Conservation (phyloP, 2,888 invertebrate genomes). For the Boloria euphrosyne region DNA sequence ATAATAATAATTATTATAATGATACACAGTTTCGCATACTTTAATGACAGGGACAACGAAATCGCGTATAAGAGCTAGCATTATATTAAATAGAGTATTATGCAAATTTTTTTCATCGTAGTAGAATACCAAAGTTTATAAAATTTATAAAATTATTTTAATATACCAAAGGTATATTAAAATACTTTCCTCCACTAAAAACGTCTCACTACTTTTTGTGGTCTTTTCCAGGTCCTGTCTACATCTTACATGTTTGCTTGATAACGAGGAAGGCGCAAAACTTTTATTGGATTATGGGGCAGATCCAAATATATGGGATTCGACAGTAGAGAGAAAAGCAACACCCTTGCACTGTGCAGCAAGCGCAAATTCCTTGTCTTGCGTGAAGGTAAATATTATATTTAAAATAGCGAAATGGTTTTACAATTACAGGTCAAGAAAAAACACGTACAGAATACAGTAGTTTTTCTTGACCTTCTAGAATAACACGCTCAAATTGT, state of each 20-base stretch:
- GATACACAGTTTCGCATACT: too few species aligned
- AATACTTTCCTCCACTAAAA: too few species aligned
- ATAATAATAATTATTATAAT: too few species aligned
- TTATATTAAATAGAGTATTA: too few species aligned
- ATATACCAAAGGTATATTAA: too few species aligned
- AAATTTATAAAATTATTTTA: too few species aligned
- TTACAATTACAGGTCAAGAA: not conserved
- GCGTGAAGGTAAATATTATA: conserved; percentile 76
- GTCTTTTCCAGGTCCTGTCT: conserved; percentile 72
- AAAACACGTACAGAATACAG: not conserved
- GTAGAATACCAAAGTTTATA: too few species aligned
- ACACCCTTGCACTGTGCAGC: conserved; percentile 91
- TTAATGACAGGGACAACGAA: too few species aligned
- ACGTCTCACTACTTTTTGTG: not conserved
- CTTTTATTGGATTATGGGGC: conserved; percentile 87
- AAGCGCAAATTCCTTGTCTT: conserved; percentile 83
- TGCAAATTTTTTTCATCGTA: too few species aligned
- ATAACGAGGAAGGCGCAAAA: conserved; percentile 87
- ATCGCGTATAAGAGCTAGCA: too few species aligned
- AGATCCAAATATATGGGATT: conserved; percentile 88
- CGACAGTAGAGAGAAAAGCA: conserved; percentile 83
- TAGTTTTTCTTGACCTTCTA: too few species aligned
- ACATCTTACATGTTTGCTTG: conserved; percentile 90
- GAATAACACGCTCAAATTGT: too few species aligned
- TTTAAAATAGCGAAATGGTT: not conserved